Conservation (phyloP, 37 sponge, comb jelly and placozoan genomes). For the Aplysina aerophoba region DNA sequence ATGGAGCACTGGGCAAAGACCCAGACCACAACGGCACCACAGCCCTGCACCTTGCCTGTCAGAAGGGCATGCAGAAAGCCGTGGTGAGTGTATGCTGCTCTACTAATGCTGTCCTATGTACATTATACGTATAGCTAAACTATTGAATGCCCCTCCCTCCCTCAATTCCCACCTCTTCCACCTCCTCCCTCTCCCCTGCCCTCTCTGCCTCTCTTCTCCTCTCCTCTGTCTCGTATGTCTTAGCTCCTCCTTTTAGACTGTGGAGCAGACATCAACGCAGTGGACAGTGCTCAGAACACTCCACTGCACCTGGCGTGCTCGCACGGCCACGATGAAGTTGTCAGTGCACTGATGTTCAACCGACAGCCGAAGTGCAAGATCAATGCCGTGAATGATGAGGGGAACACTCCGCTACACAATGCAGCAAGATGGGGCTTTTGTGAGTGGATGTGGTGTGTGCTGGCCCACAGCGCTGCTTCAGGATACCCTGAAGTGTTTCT, state of each 20-base stretch:
- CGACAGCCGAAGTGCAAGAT: conserved; percentile 48
- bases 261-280: conserved; percentile 59
- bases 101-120: background rate
- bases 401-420: conserved; percentile 89
- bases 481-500: too few species aligned
- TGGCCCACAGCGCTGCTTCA: too few species aligned
- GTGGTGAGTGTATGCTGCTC: conserved; percentile 46
- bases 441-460: conserved; percentile 29
- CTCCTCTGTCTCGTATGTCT: background rate
- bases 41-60: conserved; percentile 90
- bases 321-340: conserved; percentile 88
- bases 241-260: conserved; percentile 51
- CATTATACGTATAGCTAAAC: background rate
- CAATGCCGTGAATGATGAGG: conserved; percentile 64
- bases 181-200: background rate
- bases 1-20: conserved; percentile 56
- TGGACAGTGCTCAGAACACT: conserved; percentile 81
- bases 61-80: conserved; percentile 73
- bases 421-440: conserved; percentile 93
- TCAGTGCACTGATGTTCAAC: conserved; percentile 80
- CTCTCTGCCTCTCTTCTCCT: background rate
- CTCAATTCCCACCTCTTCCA: background rate
- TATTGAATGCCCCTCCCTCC: background rate
- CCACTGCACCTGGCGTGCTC: conserved; percentile 85
- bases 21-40: conserved; percentile 81